These are phyloP conservation scores for Leptodactylus fallax DNA, from an alignment of 2,797 vertebrate species.

Conservation along the genomic window DNA sequence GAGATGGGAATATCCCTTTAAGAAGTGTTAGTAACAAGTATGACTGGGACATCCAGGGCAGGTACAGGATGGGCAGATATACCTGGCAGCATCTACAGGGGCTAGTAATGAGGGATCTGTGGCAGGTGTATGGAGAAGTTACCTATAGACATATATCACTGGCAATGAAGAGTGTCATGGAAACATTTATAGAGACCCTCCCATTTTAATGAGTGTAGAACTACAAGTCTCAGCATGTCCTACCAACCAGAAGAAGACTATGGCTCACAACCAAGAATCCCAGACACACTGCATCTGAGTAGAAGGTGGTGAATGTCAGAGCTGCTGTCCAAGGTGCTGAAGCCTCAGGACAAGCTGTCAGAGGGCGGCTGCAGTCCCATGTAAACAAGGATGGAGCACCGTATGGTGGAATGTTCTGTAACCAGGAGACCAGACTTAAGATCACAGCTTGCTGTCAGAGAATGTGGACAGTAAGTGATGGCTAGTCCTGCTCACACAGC, in stretches of 20 bases:
- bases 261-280: not conserved
- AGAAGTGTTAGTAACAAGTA: too few relatives aligned
- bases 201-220: not conserved
- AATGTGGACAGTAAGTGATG: not conserved
- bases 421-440: not conserved
- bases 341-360: not conserved
- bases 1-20: too few relatives aligned
- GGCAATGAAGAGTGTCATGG: too few relatives aligned
- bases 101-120: too few relatives aligned
- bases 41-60: too few relatives aligned
- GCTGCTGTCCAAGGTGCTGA: not conserved
- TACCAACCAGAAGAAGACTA: not conserved
- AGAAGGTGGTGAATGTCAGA: too few relatives aligned
- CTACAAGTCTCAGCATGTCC: not conserved
- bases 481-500: not conserved
- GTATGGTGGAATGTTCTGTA: not conserved
- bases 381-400: not conserved
- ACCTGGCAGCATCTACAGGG: too few relatives aligned
- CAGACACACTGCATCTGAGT: too few relatives aligned
- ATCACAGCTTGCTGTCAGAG: not conserved
- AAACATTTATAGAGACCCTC: too few relatives aligned
- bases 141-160: too few relatives aligned
- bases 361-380: not conserved
- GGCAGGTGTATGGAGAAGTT: too few relatives aligned
- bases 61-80: too few relatives aligned